phyloP scores from a whole-genome alignment of 2,888 invertebrate genomes.

The Unio pictorum region DNA sequence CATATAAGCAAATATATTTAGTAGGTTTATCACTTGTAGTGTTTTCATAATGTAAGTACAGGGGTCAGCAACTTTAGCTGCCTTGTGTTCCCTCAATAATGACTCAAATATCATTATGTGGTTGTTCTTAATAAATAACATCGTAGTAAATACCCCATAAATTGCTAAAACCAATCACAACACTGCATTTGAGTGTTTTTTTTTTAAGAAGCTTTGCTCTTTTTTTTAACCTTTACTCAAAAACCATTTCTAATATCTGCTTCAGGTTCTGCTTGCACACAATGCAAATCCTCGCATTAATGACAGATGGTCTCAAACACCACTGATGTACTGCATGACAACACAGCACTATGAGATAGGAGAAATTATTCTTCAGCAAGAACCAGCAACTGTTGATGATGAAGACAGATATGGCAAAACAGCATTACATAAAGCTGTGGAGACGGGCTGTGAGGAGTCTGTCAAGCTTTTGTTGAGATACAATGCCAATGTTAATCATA shows the following conservation, averaged over 20 bases:
- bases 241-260: not conserved
- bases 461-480: constrained; percentile 40
- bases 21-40: no score
- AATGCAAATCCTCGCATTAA: constrained; percentile 47
- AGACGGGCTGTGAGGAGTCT: constrained; percentile 42
- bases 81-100: no score
- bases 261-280: constrained; percentile 43
- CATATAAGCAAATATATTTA: no score
- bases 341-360: constrained; percentile 54
- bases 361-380: constrained; percentile 37
- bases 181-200: no score
- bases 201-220: no score
- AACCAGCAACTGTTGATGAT: constrained; percentile 36
- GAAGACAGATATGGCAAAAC: constrained; percentile 57
- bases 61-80: no score
- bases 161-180: no score
- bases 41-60: no score
- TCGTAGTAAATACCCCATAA: no score
- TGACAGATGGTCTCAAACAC: constrained; percentile 67
- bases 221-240: no score
- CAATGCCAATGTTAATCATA: constrained; percentile 48
- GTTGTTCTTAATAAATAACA: no score
- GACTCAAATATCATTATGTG: no score
- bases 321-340: constrained; percentile 59
- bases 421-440: constrained; percentile 57